Evolutionary conservation across 2,797 vertebrate genomes (phyloP), one percentile per base, ranked within the genome.

Genomic region (Lacerta bilineata): DNA sequence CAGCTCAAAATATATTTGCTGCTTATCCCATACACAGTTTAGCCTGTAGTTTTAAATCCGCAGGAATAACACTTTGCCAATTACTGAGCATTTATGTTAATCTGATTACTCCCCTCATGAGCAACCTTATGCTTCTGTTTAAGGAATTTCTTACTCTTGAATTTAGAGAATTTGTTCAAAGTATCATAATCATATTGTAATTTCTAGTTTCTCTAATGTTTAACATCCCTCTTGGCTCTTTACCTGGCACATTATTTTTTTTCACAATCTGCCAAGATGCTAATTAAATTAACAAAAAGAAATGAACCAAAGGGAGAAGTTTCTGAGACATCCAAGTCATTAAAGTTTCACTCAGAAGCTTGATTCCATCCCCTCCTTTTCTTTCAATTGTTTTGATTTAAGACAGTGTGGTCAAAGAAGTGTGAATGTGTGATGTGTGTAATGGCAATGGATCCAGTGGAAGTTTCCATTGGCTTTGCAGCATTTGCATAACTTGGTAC

Each of bases 281-380:
- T 78, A 86, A 43, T 74, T 83, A 71, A 90, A 80, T 77, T 88
- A 90, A 89, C 43, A 17, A 84, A 72, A 39, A 88, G 8, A 89
- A 90, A 39, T 80, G 86, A 91, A 90, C 20, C 36, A 92, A 87
- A 55, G 66, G 80, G 79, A 29, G 20, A 82, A 78, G 78, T n/a
- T 41, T 90, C 43, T 78, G 3, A n/a, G 18, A 74, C 36, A 55
- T 89, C 66, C n/a, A 78, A 79, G 27, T 72, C 66, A 41, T 86
- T 75, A 81, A 74, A 91, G 33, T 9, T 87, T 81, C 66, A 20
- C 87, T 29, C 90, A 83, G 87, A 69, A 82, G 74, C 36, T 33
- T 41, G 13, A 87, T 81, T 23, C 43, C 86, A 1, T 15, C 50
- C 50, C 50, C 50, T 55, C 36, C 13, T 20, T 7, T 90, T 46